A percentile compares a stretch with the other conserved stretches of the same genome.
Conservation (phyloP, 2,888 invertebrate genomes). For the Polydrusus pterygomalis region DNA sequence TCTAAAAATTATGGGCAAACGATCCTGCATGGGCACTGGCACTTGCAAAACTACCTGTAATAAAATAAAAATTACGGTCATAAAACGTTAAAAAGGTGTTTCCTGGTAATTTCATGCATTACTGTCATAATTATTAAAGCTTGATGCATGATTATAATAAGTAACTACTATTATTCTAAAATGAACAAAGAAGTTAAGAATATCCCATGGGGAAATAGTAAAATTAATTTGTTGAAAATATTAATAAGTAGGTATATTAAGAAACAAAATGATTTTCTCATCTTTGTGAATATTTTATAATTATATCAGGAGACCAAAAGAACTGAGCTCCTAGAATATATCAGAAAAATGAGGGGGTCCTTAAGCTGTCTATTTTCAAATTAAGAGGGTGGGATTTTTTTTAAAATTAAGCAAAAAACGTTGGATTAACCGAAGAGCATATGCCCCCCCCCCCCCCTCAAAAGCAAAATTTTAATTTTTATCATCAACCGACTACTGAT, state of each 20-base stretch:
- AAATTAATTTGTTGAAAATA: background rate
- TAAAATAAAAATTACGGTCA: slow-evolving; percentile 30
- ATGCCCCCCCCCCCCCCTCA: too few species aligned
- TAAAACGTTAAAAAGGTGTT: slow-evolving; percentile 17
- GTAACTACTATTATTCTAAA: slow-evolving; percentile 19
- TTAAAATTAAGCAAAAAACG: too few species aligned
- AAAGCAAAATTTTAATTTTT: too few species aligned
- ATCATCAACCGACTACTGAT: too few species aligned
- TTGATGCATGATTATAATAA: slow-evolving; percentile 17
- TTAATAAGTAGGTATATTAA: background rate
- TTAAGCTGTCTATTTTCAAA: too few species aligned
- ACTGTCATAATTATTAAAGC: slow-evolving; percentile 16
- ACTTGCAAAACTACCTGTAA: slow-evolving; percentile 55
- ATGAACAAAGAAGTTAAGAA: background rate
- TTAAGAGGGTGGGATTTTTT: too few species aligned
- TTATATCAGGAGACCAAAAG: too few species aligned
- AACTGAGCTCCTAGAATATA: too few species aligned
- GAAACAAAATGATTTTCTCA: background rate
- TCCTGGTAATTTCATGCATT: slow-evolving; percentile 7
- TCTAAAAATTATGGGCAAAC: slow-evolving; percentile 42
- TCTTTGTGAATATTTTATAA: too few species aligned
- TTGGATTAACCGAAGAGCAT: too few species aligned
- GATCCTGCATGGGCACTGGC: slow-evolving; percentile 52
- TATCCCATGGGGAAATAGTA: background rate
- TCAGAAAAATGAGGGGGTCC: too few species aligned